phyloP scores from a whole-genome alignment of 1,140 invertebrate species.

The Drosophila serrata region DNA sequence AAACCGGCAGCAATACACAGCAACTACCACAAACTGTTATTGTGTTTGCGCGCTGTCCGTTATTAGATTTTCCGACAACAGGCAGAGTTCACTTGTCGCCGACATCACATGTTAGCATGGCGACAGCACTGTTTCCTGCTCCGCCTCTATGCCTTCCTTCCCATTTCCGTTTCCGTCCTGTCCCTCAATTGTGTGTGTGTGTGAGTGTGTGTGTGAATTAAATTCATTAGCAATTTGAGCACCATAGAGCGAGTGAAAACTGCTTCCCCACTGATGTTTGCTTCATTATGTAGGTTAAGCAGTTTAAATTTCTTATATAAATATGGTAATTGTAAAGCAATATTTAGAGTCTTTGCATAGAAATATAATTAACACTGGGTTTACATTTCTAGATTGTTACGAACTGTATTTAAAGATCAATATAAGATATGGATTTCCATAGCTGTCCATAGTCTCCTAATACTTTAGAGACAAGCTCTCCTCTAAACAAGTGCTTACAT shows the following conservation, averaged over 20 bases:
- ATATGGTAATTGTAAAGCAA: background rate
- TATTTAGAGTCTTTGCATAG: background rate
- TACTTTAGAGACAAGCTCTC: too few species aligned
- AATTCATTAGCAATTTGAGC: slow-evolving; percentile 57
- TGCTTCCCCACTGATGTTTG: background rate
- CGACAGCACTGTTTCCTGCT: slow-evolving; percentile 28
- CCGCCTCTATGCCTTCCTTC: background rate
- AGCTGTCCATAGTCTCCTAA: too few species aligned
- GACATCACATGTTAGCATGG: slow-evolving; percentile 43
- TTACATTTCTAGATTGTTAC: background rate
- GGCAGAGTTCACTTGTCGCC: slow-evolving; percentile 68
- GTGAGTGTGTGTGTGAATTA: slow-evolving; percentile 28
- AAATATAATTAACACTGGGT: background rate
- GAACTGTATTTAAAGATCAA: slow-evolving; percentile 9
- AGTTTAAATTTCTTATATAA: background rate
- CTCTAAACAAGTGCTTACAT: too few species aligned
- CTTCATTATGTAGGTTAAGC: background rate
- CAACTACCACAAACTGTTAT: slow-evolving; percentile 55
- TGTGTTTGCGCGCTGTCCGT: slow-evolving; percentile 62
- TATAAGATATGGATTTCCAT: too few species aligned
- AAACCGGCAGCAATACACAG: slow-evolving; percentile 51
- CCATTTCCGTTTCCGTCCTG: background rate
- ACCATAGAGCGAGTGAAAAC: slow-evolving; percentile 6
- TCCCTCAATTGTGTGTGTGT: slow-evolving; percentile 2
- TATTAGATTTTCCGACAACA: slow-evolving; percentile 73